phyloP scores from a whole-genome alignment of 2,113 vertebrate species.

The Centropus unirufus region DNA sequence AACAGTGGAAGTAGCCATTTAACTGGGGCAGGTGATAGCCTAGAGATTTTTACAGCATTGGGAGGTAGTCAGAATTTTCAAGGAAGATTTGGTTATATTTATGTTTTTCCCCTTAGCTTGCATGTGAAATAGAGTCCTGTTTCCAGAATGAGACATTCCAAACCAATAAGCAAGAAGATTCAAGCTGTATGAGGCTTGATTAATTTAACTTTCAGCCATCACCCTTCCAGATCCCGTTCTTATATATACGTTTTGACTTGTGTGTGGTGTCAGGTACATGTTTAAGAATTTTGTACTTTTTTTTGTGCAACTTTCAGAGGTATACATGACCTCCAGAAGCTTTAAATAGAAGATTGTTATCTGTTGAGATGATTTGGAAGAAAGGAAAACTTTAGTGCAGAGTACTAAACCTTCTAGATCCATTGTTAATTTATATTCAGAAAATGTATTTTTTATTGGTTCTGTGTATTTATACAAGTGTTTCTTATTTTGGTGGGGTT shows the following conservation, averaged over 20 bases:
- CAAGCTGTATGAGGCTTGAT: neutral
- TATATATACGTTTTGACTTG: neutral
- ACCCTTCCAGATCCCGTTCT: neutral
- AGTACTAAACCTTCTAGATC: neutral
- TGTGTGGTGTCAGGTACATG: neutral
- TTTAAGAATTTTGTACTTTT: neutral
- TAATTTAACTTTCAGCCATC: neutral
- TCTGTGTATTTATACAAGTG: neutral
- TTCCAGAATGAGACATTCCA: neutral
- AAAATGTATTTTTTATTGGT: rapidly evolving
- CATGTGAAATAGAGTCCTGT: neutral
- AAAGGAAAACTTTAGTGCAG: neutral
- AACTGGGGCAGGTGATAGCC: neutral
- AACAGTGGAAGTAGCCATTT: neutral
- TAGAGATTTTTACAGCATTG: neutral
- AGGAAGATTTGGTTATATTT: neutral
- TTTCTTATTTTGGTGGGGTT: rapidly evolving
- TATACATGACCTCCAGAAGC: neutral
- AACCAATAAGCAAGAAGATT: neutral
- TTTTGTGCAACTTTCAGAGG: neutral
- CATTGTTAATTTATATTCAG: neutral
- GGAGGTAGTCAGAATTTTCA: neutral
- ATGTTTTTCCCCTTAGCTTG: neutral
- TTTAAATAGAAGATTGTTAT: neutral
- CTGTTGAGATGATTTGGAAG: neutral